Base-by-base conservation (phyloP, 2,888 invertebrate genomes). In the Amorpha juglandis region DNA sequence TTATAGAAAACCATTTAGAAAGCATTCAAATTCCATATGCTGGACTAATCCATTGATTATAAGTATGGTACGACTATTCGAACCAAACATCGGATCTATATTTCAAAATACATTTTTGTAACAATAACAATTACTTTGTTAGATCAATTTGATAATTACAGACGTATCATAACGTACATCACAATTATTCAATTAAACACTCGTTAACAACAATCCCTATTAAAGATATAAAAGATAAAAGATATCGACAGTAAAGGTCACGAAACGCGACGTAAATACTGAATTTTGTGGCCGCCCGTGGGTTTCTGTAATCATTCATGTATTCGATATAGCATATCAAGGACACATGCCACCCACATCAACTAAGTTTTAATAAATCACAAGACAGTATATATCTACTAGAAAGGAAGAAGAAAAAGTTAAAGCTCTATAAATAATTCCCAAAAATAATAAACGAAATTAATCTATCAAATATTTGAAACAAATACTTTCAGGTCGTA, bases 261-360 rank as follows among this genome's bases (percentile, higher is more conserved):
- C 42, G 52, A 33, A 12, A 27, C 9, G 19, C 14, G 53, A 53
- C 53, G 33, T 58, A 11, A 58, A 58, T 58, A 12, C 42, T 42
- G 58, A 19, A 42, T 35, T 35, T 9, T 35, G 38, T 16, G 4
- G 8, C 9, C 42, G 58, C 58, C 58, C 42, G 19, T 19, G 38
- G 42, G 42, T 42, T 42, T 38, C 58, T 58, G 35, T 55, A 58
- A 58, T 58, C 58, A 12, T 58, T 62, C 65, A 67, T 67, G 62
- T 21, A 64, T 48, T n/a, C 62, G 66, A 62, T 66, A 66, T 27
- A 1, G 67, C 8, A 52, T 51, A 33, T 62, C 67, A 67, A 63
- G 50, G 38, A 63, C 50, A 42, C 62, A 47, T 35, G 19, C 12
- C 38, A 14, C 58, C 19, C 42, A 42, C 58, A 9, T 1, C 12